A percentile compares a stretch with the other conserved stretches of the same genome.
Evolutionary conservation across 2,797 vertebrate species (phyloP).

Genomic region (Rhincodon typus): DNA sequence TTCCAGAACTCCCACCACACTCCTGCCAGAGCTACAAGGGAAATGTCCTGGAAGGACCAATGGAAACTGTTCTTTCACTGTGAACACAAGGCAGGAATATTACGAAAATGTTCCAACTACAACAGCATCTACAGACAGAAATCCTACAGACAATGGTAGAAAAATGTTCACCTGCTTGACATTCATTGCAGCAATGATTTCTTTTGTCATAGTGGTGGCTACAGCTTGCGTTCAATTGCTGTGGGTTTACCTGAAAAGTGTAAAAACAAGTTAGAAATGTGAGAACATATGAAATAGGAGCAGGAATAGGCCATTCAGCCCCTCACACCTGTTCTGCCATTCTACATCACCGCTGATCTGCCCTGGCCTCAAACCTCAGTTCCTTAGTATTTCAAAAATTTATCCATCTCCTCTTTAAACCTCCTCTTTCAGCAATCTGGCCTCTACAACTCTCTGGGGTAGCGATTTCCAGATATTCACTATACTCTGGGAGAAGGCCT

Average conservation of each 20-base stretch:
- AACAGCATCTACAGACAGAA: neutral
- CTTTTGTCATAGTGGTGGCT: neutral
- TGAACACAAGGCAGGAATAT: neutral
- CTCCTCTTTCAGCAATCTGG: too few relatives aligned
- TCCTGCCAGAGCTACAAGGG: neutral
- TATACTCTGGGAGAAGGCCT: too few relatives aligned
- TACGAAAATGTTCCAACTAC: neutral
- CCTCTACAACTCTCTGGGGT: too few relatives aligned
- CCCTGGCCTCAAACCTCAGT: too few relatives aligned
- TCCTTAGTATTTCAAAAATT: too few relatives aligned
- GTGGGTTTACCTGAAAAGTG: neutral
- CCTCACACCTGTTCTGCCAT: too few relatives aligned
- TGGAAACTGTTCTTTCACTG: neutral
- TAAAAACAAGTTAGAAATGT: neutral
- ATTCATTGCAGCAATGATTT: conserved; percentile 23
- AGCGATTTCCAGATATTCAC: too few relatives aligned
- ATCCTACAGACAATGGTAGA: neutral
- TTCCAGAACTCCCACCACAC: neutral
- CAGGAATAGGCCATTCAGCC: too few relatives aligned
- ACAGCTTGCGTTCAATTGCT: neutral
- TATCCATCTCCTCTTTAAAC: too few relatives aligned
- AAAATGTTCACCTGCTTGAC: conserved; percentile 26
- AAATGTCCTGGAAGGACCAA: neutral
- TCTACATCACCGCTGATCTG: too few relatives aligned
- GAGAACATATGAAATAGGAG: too few relatives aligned